These are phyloP conservation scores for Sebastes cheni DNA, from an alignment of 2,797 vertebrate species.

Conservation along the genomic window DNA sequence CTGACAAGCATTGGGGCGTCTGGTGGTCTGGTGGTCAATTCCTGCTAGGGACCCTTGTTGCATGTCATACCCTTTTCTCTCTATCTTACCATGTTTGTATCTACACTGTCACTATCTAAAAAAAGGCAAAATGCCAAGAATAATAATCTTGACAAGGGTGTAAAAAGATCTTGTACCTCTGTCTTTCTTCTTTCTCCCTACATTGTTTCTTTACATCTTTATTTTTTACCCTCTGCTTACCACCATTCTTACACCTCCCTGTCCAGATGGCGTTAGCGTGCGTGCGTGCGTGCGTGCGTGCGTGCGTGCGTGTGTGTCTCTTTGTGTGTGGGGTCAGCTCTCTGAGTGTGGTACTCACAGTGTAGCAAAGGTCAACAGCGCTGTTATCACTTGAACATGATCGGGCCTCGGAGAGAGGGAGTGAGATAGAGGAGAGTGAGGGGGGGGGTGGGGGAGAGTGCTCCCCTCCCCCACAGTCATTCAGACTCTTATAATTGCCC, in stretches of 20 bases:
- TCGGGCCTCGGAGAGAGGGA: conserved; percentile 54
- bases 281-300: not conserved
- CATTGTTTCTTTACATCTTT: not conserved
- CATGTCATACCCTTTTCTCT: not conserved
- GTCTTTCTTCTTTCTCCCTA: not conserved
- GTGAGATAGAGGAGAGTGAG: conserved; percentile 31
- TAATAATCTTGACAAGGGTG: not conserved
- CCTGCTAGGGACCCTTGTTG: not conserved
- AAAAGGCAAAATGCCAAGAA: not conserved
- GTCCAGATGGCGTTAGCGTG: not conserved
- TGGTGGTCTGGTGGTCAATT: not conserved
- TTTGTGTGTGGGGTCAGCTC: conserved; percentile 54
- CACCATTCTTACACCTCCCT: not conserved
- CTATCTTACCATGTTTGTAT: not conserved
- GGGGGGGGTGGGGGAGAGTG: not conserved
- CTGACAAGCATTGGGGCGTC: not conserved
- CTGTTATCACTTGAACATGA: conserved; percentile 78
- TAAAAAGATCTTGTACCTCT: not conserved
- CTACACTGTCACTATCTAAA: not conserved
- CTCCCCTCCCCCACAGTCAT: conserved; percentile 64
- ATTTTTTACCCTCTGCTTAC: not conserved
- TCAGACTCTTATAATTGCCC: conserved; percentile 77
- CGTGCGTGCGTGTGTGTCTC: conserved; percentile 1
- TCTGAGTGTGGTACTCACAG: conserved; percentile 63
- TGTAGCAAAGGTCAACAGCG: conserved; percentile 74